A percentile compares a stretch with the other conserved stretches of the same genome.
Evolutionary conservation across 1,140 invertebrate genomes (phyloP).

Genomic region (Drosophila repletoides): DNA sequence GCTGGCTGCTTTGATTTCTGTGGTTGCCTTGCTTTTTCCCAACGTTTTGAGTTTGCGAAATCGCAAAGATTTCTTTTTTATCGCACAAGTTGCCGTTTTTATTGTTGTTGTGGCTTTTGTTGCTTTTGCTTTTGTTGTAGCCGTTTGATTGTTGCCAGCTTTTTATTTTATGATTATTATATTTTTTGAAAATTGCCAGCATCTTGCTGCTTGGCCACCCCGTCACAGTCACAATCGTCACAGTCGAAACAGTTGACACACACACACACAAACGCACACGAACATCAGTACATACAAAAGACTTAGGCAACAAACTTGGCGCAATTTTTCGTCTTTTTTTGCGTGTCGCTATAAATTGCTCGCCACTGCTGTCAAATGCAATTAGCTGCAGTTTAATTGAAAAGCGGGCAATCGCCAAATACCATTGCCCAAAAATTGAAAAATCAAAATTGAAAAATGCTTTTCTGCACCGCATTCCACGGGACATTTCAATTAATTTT

Average conservation of each 20-base stretch:
- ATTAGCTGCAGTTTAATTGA: constrained; percentile 74
- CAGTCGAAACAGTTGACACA: constrained; percentile 16
- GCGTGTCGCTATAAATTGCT: constrained; percentile 56
- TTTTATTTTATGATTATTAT: constrained; percentile 79
- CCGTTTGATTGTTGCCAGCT: constrained; percentile 56
- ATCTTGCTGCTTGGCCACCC: constrained; percentile 30
- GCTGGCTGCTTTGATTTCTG: constrained; percentile 67
- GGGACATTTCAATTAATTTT: constrained; percentile 66
- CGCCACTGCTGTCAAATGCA: constrained; percentile 65
- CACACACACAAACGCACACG: constrained; percentile 2
- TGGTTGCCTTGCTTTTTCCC: constrained; percentile 62
- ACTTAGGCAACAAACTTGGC: constrained; percentile 64
- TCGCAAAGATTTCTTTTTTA: constrained; percentile 77
- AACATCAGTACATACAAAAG: constrained; percentile 53
- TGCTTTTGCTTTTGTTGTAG: constrained; percentile 18
- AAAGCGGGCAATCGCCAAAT: constrained; percentile 35
- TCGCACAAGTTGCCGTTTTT: constrained; percentile 49
- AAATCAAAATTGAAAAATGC: constrained; percentile 40
- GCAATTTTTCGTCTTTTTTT: constrained; percentile 15
- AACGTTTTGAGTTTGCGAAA: constrained; percentile 72
- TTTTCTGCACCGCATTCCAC: constrained; percentile 31
- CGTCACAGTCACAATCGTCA: constrained; percentile 5
- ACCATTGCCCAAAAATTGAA: constrained; percentile 40
- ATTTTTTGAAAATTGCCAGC: constrained; percentile 68
- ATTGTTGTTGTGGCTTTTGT: constrained; percentile 18